phyloP scores from a whole-genome alignment of 2,888 invertebrate species.

The Pyrocoelia pectoralis region DNA sequence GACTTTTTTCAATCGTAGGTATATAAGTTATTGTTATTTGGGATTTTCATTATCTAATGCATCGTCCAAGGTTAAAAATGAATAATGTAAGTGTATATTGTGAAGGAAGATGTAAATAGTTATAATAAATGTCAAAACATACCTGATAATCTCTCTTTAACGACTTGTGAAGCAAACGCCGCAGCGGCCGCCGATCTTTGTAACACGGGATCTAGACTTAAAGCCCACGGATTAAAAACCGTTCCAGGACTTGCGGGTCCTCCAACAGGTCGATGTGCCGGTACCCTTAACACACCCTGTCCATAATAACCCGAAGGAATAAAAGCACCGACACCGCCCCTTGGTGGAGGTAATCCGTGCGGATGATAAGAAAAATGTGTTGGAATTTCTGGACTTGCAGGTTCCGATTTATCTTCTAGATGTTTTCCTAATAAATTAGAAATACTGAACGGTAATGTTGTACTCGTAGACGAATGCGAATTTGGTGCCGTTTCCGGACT shows the following conservation, averaged over 20 bases:
- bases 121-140: conserved; percentile 46
- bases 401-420: conserved; percentile 66
- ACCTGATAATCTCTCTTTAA: conserved; percentile 85
- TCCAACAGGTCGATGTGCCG: conserved; percentile 77
- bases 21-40: too few species aligned
- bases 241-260: conserved; percentile 62
- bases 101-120: too few species aligned
- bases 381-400: conserved; percentile 43
- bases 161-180: conserved; percentile 81
- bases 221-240: conserved; percentile 59
- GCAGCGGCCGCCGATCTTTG: conserved; percentile 74
- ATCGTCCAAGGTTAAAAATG: too few species aligned
- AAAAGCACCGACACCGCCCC: conserved; percentile 53
- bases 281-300: conserved; percentile 81
- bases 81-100: too few species aligned
- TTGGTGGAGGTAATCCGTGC: conserved; percentile 50
- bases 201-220: conserved; percentile 69
- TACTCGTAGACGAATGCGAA: conserved; percentile 61
- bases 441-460: conserved; percentile 80
- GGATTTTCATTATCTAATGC: too few species aligned
- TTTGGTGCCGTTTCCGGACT: conserved; percentile 62
- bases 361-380: conserved; percentile 49
- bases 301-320: conserved; percentile 62
- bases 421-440: conserved; percentile 81
- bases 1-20: too few species aligned